These are phyloP conservation scores for Zoroaster sp. DNA, from an alignment of 53 echinoderm and acorn worm species.

Conservation along the genomic window DNA sequence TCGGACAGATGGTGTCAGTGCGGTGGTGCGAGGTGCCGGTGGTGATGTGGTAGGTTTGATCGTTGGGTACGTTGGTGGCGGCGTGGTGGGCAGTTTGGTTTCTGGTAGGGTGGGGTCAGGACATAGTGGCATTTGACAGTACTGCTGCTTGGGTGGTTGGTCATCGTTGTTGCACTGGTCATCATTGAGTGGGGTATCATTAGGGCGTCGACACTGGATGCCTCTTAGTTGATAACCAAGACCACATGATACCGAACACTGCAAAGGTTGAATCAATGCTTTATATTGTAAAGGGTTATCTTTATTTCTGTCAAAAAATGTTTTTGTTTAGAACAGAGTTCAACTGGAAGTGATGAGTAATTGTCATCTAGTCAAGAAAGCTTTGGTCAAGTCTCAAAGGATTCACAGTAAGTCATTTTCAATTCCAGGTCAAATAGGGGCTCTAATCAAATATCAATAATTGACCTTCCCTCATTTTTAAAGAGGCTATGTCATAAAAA, in stretches of 20 bases:
- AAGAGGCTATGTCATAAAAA: too few relatives aligned
- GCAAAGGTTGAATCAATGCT: too few relatives aligned
- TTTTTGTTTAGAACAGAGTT: too few relatives aligned
- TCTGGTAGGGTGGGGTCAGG: conserved; percentile 38
- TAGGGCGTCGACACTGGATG: conserved; percentile 62
- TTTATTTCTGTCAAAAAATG: too few relatives aligned
- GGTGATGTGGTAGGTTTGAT: conserved; percentile 9
- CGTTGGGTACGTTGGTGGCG: conserved; percentile 25
- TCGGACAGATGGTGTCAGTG: background rate
- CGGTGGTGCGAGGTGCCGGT: background rate
- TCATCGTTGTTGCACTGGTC: conserved; percentile 59
- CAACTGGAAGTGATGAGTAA: too few relatives aligned
- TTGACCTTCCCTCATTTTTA: too few relatives aligned
- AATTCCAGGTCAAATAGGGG: too few relatives aligned
- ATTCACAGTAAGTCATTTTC: too few relatives aligned
- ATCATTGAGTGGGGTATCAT: conserved; percentile 50
- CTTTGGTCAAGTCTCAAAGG: too few relatives aligned
- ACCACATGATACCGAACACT: conserved; percentile 96
- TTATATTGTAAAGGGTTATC: too few relatives aligned
- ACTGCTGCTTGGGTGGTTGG: conserved; percentile 59
- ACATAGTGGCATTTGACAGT: conserved; percentile 65
- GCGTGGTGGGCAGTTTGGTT: background rate
- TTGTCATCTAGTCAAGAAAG: too few relatives aligned
- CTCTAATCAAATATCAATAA: too few relatives aligned
- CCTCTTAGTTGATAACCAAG: conserved; percentile 70